Evolutionary conservation across 2,113 vertebrate genomes (phyloP), one percentile per base, ranked within the genome.

Genomic region (Galbula dea): DNA sequence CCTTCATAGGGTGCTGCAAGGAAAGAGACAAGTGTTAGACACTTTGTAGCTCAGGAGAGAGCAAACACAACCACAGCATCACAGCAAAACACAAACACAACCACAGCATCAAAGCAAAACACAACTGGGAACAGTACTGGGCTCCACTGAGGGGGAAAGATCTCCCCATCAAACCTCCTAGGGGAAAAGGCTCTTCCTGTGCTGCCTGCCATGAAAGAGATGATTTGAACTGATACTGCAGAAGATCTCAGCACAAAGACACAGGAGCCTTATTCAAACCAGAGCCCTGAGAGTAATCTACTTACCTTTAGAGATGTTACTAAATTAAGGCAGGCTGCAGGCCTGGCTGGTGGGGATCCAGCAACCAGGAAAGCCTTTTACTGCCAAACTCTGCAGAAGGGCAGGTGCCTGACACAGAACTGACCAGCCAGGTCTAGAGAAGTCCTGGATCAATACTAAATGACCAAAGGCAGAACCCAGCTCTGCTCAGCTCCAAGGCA

Each of bases 1-100:
- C 99, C 99, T 98, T 99, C 99, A 34, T 99, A 99, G 0, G 99
- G 99, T 96, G 99, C 99, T 99, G 95, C 54, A 93, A 96, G 15
- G 69, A 92, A 93, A 90, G 79, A 95, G 95, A 90, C 72, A 78
- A 65, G 88, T 51, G 36, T 97, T 88, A 95, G 58, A 71, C 37
- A 71, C 20, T 54, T 15, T 1, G 0, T 20, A 46, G 57, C 32
- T 21, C 15, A 26, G 57, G 24, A 32, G 81, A 89, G 65, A 36
- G 79, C 6, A 52, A 92, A 66, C 1, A 88, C 37, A 75, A 27
- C 4, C 9, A 34, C 15, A 43, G 52, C 39, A 29, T 9, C 6
- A 5, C n/a, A 85, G 69, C 36, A 75, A 89, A 95, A 85, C 3
- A 15, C 16, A 46, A 10, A 66, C 1, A 88, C 37, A 75, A 27